Evolutionary conservation across 2,797 vertebrate genomes (phyloP).

Genomic region (Liparis tanakae): DNA sequence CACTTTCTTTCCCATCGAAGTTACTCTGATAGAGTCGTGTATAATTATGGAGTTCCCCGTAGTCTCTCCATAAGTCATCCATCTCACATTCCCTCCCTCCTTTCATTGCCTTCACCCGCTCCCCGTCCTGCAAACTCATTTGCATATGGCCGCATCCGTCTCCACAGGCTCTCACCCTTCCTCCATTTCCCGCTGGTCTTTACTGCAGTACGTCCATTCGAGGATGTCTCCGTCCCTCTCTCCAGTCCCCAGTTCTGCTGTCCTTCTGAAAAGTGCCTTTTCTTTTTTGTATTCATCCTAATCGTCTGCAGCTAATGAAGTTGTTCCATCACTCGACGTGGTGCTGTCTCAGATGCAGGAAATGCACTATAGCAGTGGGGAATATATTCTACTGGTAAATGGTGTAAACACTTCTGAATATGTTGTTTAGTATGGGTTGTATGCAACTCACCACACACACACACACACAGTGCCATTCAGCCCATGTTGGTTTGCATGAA

Average conservation of each 20-base stretch:
- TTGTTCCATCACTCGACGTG: conserved; percentile 38
- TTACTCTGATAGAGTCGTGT: conserved; percentile 63
- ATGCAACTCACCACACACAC: conserved; percentile 13
- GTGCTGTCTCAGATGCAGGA: conserved; percentile 14
- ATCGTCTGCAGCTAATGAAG: conserved; percentile 42
- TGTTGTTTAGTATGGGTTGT: conserved; percentile 25
- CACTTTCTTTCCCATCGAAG: conserved; percentile 48
- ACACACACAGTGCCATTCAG: conserved; percentile 12
- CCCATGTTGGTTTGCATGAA: conserved; percentile 13
- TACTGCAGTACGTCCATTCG: conserved; percentile 20
- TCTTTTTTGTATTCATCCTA: not conserved
- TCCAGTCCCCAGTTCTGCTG: conserved; percentile 20
- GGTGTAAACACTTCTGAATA: conserved; percentile 38
- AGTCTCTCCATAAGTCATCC: conserved; percentile 66
- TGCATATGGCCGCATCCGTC: conserved; percentile 59
- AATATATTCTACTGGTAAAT: conserved; percentile 33
- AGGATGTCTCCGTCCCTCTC: conserved; percentile 25
- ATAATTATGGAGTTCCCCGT: conserved; percentile 62
- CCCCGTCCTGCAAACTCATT: conserved; percentile 50
- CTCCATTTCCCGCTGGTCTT: conserved; percentile 42
- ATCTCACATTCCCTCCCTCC: conserved; percentile 39
- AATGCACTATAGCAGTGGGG: conserved; percentile 13
- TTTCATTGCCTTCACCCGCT: conserved; percentile 52
- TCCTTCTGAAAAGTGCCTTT: conserved; percentile 11
- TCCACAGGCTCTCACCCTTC: conserved; percentile 31